Conservation (phyloP, 2,113 vertebrate genomes). For the Chaetura pelagica region DNA sequence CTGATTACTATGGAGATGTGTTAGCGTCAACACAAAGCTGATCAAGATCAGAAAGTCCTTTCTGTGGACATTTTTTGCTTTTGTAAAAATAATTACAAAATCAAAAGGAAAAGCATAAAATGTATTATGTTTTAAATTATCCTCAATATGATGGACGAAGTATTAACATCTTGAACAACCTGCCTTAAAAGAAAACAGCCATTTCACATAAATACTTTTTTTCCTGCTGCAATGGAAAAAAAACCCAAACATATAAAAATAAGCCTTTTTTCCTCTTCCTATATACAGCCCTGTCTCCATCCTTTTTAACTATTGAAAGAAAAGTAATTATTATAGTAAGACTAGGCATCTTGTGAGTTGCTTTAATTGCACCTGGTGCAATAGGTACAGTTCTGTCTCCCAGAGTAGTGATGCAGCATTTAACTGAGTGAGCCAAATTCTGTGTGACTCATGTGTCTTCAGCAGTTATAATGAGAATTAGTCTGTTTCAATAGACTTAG, state of each 20-base stretch:
- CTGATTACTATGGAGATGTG: constrained; percentile 18
- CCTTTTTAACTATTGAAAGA: constrained; percentile 9
- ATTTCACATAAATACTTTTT: not conserved
- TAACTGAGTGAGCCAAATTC: constrained; percentile 14
- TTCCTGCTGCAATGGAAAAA: not conserved
- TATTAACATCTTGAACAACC: not conserved
- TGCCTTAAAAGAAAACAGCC: not conserved
- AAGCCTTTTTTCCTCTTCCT: not conserved
- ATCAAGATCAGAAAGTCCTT: not conserved
- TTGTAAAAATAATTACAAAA: not conserved
- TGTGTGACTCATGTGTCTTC: constrained; percentile 34
- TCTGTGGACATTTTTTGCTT: not conserved
- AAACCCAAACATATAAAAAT: not conserved
- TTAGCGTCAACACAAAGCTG: not conserved
- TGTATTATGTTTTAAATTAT: not conserved
- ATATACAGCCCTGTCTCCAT: not conserved
- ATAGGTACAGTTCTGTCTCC: not conserved
- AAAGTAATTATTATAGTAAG: not conserved
- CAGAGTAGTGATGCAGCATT: constrained; percentile 15
- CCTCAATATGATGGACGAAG: not conserved
- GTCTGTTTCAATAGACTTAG: not conserved
- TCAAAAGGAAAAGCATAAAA: not conserved
- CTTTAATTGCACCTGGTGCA: not conserved
- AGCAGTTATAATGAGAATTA: constrained; percentile 12
- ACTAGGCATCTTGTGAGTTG: not conserved